Evolutionary conservation across 2,797 vertebrate genomes (phyloP).

Genomic region (Myioborus melanocephalus): DNA sequence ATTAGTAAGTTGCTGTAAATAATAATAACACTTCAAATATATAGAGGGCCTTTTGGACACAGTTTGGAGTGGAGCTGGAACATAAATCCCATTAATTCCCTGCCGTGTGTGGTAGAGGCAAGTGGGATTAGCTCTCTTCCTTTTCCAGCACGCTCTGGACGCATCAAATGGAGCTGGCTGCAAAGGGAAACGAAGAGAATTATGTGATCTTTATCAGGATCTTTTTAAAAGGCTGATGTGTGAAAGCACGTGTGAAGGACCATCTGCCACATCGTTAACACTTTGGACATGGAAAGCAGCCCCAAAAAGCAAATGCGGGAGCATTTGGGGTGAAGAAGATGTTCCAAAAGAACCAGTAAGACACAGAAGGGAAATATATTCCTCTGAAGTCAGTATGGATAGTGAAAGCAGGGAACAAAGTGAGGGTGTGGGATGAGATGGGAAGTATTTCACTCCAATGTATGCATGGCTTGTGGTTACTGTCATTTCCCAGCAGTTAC

Average conservation of each 20-base stretch:
- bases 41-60: background rate
- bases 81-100: background rate
- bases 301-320: fast-evolving
- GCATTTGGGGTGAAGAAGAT: background rate
- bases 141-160: background rate
- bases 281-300: background rate
- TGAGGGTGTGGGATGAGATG: background rate
- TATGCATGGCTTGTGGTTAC: background rate
- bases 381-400: background rate
- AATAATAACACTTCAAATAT: background rate
- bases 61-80: background rate
- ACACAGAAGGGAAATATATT: background rate
- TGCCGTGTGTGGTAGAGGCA: background rate
- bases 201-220: background rate
- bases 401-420: background rate
- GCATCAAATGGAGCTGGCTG: background rate
- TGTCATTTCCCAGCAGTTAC: background rate
- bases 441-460: background rate
- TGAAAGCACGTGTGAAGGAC: background rate
- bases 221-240: background rate
- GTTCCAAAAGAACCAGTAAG: background rate
- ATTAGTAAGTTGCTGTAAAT: background rate
- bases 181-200: background rate
- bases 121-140: background rate
- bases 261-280: background rate